phyloP scores from a whole-genome alignment of 2,888 invertebrate genomes.

The Melanchra persicariae region DNA sequence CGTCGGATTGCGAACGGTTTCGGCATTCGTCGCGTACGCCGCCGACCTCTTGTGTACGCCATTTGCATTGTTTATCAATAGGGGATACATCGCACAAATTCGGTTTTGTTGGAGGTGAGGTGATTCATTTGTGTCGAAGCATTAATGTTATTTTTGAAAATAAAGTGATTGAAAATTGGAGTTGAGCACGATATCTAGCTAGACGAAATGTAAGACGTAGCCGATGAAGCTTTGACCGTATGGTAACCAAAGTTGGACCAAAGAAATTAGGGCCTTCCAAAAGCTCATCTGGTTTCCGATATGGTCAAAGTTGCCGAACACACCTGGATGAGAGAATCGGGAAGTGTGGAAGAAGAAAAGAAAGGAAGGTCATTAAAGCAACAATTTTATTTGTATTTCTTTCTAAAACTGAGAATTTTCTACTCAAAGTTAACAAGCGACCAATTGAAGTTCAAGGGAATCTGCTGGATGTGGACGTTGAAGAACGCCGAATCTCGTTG shows the following conservation, averaged over 20 bases:
- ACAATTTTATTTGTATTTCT: too few species aligned
- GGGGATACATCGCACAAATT: conserved; percentile 8
- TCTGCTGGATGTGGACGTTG: too few species aligned
- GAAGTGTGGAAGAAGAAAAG: neutral
- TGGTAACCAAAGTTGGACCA: neutral
- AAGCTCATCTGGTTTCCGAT: neutral
- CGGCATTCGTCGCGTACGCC: conserved; percentile 57
- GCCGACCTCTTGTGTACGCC: conserved; percentile 48
- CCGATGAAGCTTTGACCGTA: neutral
- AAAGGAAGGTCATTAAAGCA: neutral
- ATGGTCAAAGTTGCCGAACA: neutral
- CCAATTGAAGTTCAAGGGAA: too few species aligned
- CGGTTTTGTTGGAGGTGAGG: neutral
- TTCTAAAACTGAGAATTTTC: too few species aligned
- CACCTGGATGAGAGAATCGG: neutral
- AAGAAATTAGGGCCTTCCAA: neutral
- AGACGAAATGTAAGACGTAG: too few species aligned
- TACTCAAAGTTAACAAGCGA: too few species aligned
- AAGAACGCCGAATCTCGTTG: too few species aligned
- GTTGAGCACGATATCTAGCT: too few species aligned
- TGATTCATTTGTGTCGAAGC: conserved; percentile 12
- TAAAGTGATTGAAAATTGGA: too few species aligned
- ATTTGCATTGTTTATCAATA: conserved; percentile 50
- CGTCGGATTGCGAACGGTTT: conserved; percentile 53
- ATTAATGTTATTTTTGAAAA: neutral